Percentiles rank a stretch among this genome's conserved stretches.
Conservation (phyloP, 2,888 invertebrate genomes). For the Campaea margaritaria region DNA sequence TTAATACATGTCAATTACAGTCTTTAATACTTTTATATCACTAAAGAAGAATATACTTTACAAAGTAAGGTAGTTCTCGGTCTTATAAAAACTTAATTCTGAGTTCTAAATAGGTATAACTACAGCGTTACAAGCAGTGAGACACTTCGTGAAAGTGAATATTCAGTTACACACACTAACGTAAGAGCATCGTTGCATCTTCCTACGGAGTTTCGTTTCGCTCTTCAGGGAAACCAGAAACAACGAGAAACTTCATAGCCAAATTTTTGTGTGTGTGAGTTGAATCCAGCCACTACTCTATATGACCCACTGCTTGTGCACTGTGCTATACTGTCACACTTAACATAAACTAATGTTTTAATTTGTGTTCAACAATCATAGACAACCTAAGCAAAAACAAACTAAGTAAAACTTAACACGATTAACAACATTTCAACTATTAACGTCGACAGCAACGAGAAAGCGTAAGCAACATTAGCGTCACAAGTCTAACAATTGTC, state of each 20-base stretch:
- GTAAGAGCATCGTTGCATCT: not conserved
- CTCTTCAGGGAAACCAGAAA: not conserved
- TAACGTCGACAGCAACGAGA: conserved; percentile 66
- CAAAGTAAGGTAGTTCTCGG: conserved; percentile 8
- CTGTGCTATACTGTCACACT: conserved; percentile 24
- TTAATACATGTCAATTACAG: conserved; percentile 43
- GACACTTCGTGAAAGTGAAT: not conserved
- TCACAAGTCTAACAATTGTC: conserved; percentile 53
- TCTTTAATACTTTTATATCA: conserved; percentile 44
- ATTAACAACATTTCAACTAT: conserved; percentile 44
- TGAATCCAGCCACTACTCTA: not conserved
- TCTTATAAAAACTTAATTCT: conserved; percentile 13
- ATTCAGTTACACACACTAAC: not conserved
- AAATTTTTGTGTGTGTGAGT: not conserved
- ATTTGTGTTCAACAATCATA: conserved; percentile 47
- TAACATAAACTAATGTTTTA: conserved; percentile 39
- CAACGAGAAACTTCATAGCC: not conserved
- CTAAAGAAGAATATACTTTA: conserved; percentile 31
- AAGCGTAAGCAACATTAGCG: conserved; percentile 79
- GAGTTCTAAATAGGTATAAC: conserved; percentile 11
- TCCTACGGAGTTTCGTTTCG: not conserved
- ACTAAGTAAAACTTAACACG: conserved; percentile 50
- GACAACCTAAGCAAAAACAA: conserved; percentile 42
- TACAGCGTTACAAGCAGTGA: conserved; percentile 14
- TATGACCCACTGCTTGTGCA: conserved; percentile 13